A percentile compares a stretch with the other conserved stretches of the same genome.
Conservation (phyloP, 2,888 invertebrate genomes). For the Microctonus hyperodae region DNA sequence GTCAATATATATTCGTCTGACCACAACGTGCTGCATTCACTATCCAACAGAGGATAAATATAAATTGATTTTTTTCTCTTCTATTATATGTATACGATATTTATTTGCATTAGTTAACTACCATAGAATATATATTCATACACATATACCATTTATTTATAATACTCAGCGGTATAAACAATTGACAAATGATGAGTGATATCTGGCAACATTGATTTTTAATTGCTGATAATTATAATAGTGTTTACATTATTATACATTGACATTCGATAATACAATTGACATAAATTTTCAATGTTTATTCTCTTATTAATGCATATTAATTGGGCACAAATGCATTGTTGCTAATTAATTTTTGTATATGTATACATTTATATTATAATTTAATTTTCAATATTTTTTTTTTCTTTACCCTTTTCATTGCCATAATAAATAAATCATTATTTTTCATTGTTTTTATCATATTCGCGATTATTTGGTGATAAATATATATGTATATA, state of each 20-base stretch:
- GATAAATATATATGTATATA: not conserved
- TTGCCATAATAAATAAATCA: conserved; percentile 3
- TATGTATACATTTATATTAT: not conserved
- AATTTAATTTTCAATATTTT: not conserved
- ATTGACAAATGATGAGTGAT: not conserved
- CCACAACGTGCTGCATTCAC: not conserved
- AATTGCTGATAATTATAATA: conserved; percentile 39
- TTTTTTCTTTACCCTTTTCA: not conserved
- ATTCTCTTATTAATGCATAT: conserved; percentile 18
- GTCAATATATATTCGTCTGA: not conserved
- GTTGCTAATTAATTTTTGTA: not conserved
- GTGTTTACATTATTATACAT: conserved; percentile 29
- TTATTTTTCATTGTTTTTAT: not conserved
- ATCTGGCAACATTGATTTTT: conserved; percentile 21
- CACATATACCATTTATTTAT: not conserved
- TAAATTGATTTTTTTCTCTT: not conserved
- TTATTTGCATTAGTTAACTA: not conserved
- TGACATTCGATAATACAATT: conserved; percentile 16
- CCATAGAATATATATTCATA: not conserved
- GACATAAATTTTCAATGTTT: conserved; percentile 9
- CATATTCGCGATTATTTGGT: conserved; percentile 17
- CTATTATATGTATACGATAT: not conserved
- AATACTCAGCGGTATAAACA: not conserved
- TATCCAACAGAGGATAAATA: not conserved
- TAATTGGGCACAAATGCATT: not conserved